phyloP scores from a whole-genome alignment of 2,113 vertebrate genomes.

The Lepisosteus oculatus region DNA sequence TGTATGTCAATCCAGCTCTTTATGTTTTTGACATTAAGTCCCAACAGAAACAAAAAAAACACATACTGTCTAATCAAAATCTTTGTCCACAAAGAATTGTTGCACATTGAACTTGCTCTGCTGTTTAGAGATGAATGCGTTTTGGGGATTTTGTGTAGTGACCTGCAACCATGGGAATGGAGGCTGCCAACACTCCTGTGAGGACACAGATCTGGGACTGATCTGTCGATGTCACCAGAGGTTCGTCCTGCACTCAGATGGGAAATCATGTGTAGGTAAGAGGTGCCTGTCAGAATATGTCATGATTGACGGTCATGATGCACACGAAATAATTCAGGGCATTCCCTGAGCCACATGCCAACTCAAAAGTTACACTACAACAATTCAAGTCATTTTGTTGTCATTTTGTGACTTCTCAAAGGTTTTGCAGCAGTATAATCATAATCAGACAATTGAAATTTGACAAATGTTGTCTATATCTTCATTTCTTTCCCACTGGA shows the following conservation, averaged over 20 bases:
- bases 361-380: too few species aligned
- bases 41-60: conserved; percentile 1
- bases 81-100: conserved; percentile 9
- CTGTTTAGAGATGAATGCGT: conserved; percentile 19
- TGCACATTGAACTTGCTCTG: conserved; percentile 12
- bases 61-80: not conserved
- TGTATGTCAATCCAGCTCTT: conserved; percentile 65
- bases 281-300: not conserved
- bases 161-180: conserved; percentile 97
- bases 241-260: conserved; percentile 80
- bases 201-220: conserved; percentile 83
- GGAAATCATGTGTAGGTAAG: conserved; percentile 88
- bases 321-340: too few species aligned
- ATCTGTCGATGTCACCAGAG: conserved; percentile 87
- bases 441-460: too few species aligned
- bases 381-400: too few species aligned
- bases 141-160: conserved; percentile 61
- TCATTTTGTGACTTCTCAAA: too few species aligned
- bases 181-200: conserved; percentile 92
- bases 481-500: too few species aligned
- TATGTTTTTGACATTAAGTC: not conserved
- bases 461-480: too few species aligned
- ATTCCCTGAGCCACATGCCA: too few species aligned
- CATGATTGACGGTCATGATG: too few species aligned
- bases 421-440: too few species aligned